phyloP scores from a whole-genome alignment of 2,113 vertebrate genomes.

The Tauraco erythrolophus region DNA sequence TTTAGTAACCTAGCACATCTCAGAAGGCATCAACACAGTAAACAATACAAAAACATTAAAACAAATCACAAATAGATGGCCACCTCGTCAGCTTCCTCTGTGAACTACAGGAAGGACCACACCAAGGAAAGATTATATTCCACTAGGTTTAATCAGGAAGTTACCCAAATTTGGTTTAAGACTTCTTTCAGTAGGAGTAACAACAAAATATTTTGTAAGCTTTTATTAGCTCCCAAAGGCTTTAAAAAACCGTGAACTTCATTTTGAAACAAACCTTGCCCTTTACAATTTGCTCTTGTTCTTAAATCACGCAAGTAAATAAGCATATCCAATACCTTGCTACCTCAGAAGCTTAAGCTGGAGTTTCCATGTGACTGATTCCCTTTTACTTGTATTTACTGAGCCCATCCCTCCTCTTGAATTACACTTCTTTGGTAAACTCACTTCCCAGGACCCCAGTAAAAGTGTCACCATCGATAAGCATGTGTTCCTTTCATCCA shows the following conservation, averaged over 20 bases:
- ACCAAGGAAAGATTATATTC: background rate
- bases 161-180: background rate
- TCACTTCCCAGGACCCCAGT: background rate
- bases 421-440: background rate
- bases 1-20: background rate
- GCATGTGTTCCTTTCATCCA: rapidly evolving
- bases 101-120: background rate
- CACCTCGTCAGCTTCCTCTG: background rate
- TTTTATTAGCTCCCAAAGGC: background rate
- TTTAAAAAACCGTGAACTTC: background rate
- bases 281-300: background rate
- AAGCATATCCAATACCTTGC: background rate
- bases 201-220: background rate
- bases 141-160: background rate
- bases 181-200: background rate
- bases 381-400: background rate
- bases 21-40: background rate
- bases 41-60: background rate
- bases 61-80: background rate
- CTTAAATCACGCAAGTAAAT: background rate
- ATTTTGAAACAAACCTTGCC: background rate
- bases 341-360: background rate
- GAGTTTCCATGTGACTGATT: background rate
- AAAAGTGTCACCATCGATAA: background rate
- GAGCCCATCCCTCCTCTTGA: background rate